Evolutionary conservation across 2,888 invertebrate species (phyloP), one percentile per base, ranked within the genome.

Genomic region (Melanargia galathea): DNA sequence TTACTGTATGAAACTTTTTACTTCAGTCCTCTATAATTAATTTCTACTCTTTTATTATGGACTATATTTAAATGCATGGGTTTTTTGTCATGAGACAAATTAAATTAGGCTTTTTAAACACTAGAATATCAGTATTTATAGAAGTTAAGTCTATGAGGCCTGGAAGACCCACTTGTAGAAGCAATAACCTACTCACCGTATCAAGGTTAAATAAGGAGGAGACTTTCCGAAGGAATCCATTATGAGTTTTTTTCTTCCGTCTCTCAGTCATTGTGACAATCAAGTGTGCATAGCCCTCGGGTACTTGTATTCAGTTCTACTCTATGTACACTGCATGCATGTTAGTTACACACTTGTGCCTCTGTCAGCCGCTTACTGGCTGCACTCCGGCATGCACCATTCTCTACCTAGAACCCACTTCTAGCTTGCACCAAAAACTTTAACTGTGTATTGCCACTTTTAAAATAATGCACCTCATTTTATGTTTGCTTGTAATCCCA

Each of bases 121-220:
- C n/a, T 45, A 16, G 45, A 46, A 13, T 1, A 26, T 40, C 7
- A 30, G n/a, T 16, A 22, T 38, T 10, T 33, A 57, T n/a, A n/a
- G n/a, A 49, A 43, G 10, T 60, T 38, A 54, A 20, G 54, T 16
- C 33, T 60, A 54, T 45, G 8, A 20, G 56, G 30, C 18, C 56
- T 33, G 16, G n/a, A 20, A 20, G 45, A 62, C 55, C 45, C 18
- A 55, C 38, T 51, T 60, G 45, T 57, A 52, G 60, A 63, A 60
- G 60, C 60, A 60, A 35, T 60, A 63, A 70, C 83, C 82, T 79
- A 90, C 92, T 96, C 93, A 96, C 95, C 95, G 94, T 94, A 83
- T 96, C 96, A 90, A 97, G 94, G 92, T 96, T 96, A 92, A 96
- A 96, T 76, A 96, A 93, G 74, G 95, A 96, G 75, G 96, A 96